Percentiles rank a stretch among this genome's conserved stretches.
Conservation (phyloP, 2,113 vertebrate genomes). For the Mus musculus region GRCm39 chr1:153324501-153325000, state of each 20-base stretch:
- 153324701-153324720: constrained; percentile 83
- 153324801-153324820: not conserved
- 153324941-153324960: not conserved
- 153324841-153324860: not conserved
- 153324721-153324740: constrained; percentile 74
- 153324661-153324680: constrained; percentile 80
- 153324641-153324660: constrained; percentile 81
- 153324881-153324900: not conserved
- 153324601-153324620: not conserved
- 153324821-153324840: not conserved
- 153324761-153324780: constrained; percentile 79
- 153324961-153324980: not conserved
- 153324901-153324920: not conserved
- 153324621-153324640: constrained; percentile 35
- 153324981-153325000: not conserved
- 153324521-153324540: not conserved
- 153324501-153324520: not conserved
- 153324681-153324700: constrained; percentile 80
- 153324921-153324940: not conserved
- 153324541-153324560: not conserved
- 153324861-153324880: not conserved
- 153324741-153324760: constrained; percentile 78
- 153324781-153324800: not conserved
- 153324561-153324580: not conserved
- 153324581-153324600: not conserved